Base-by-base conservation (phyloP, 2,113 vertebrate genomes). In the Chloropsis hardwickii region DNA sequence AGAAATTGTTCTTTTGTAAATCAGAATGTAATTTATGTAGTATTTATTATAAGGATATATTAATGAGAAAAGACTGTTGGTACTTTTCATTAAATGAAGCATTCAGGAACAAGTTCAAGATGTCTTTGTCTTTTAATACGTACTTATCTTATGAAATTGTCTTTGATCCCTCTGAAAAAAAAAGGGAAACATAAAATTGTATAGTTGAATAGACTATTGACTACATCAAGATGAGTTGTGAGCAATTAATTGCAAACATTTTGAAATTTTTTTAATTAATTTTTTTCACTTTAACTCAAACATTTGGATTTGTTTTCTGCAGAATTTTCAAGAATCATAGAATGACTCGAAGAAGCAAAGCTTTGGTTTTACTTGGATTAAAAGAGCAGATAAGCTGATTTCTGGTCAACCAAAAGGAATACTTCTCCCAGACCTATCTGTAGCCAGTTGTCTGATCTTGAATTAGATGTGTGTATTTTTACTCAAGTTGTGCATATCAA, bases 21-120 rank as follows among this genome's bases (percentile, higher is more conserved):
- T 71, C 67, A 53, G 81, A 95, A 91, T 91, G 74, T 93, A 97
- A 97, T 98, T 96, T 97, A 96, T 95, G 91, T 91, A 86, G 96
- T 95, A 97, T 97, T 97, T 97, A 96, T 85, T 91, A 19, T 33
- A 89, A 88, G 71, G 92, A 92, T 88, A 78, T 66, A 96, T 64
- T 81, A 96, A 90, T 22, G 13, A 90, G 81, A 93, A 92, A 96
- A 94, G 48, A 88, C 6, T 10, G 39, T 90, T 91, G 54, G 21
- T 79, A 60, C 17, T 90, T 94, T 95, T 93, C 67, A 51, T 93
- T 95, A 96, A 92, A 90, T 25, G 19, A 16, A 58, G 10, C 48
- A 94, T 88, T 85, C 37, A 93, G 61, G 42, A 80, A 9, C 72
- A 92, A 94, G 92, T 87, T 92, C 86, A 96, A 86, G 86, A 92